phyloP scores from a whole-genome alignment of 1,140 invertebrate genomes.

The Sitophilus oryzae region DNA sequence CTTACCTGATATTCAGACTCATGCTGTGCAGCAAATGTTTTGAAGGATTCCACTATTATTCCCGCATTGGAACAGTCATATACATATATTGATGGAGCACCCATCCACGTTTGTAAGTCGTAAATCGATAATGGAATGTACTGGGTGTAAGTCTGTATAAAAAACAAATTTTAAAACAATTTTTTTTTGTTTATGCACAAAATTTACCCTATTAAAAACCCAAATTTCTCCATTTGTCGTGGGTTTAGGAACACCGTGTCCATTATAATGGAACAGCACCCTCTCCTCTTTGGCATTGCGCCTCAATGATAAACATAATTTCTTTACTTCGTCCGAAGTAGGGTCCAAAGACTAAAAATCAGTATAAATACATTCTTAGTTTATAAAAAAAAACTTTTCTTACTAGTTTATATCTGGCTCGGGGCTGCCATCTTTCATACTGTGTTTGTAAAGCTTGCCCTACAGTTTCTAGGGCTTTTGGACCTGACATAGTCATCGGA shows the following conservation, averaged over 20 bases:
- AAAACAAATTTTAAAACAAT: slow-evolving; percentile 1
- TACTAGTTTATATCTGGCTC: slow-evolving; percentile 83
- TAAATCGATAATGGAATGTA: slow-evolving; percentile 98
- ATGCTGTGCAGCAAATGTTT: slow-evolving; percentile 86
- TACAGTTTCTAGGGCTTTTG: slow-evolving; percentile 90
- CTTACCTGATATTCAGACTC: slow-evolving; percentile 77
- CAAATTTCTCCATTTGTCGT: slow-evolving; percentile 98
- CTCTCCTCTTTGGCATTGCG: slow-evolving; percentile 98
- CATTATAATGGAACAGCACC: slow-evolving; percentile 99
- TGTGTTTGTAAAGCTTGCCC: slow-evolving; percentile 89
- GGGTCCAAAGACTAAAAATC: slow-evolving; percentile 78
- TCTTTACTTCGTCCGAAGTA: slow-evolving; percentile 96
- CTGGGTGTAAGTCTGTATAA: slow-evolving; percentile 83
- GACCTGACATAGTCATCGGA: slow-evolving; percentile 78
- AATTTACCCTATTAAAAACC: slow-evolving; percentile 94
- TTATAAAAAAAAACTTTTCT: too few relatives aligned
- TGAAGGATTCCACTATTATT: slow-evolving; percentile 89
- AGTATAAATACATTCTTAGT: too few relatives aligned
- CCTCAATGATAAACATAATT: slow-evolving; percentile 89
- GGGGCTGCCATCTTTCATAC: slow-evolving; percentile 96
- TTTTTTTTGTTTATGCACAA: too few relatives aligned
- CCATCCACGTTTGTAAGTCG: slow-evolving; percentile 99
- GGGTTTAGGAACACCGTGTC: slow-evolving; percentile 97
- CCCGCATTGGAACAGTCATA: slow-evolving; percentile 99
- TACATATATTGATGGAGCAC: slow-evolving; percentile 96